Evolutionary conservation across 2,888 invertebrate genomes (phyloP).

Genomic region (Machimus rusticus): DNA sequence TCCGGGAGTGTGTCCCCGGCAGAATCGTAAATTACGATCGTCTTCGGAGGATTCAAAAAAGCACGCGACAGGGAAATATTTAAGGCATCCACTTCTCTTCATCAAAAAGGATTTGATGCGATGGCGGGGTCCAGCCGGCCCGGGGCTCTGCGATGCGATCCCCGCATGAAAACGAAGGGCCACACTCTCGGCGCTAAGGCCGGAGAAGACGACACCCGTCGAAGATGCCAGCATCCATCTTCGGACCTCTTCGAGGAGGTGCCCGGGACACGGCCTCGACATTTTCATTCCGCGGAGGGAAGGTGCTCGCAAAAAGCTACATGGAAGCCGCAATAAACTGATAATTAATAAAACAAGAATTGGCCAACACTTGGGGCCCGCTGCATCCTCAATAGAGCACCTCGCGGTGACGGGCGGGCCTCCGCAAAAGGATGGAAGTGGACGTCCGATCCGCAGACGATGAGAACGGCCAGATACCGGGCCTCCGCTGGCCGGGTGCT

Average conservation of each 20-base stretch:
- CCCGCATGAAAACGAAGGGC: slow-evolving; percentile 4
- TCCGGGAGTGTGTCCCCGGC: background rate
- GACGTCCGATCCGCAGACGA: slow-evolving; percentile 48
- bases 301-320: slow-evolving; percentile 26
- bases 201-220: slow-evolving; percentile 3
- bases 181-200: slow-evolving; percentile 37
- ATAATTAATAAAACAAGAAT: slow-evolving; percentile 58
- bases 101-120: slow-evolving; percentile 26
- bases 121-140: background rate
- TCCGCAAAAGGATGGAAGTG: slow-evolving; percentile 42
- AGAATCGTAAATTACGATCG: slow-evolving; percentile 34
- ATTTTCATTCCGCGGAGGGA: background rate
- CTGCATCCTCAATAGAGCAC: slow-evolving; percentile 53
- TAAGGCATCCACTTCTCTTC: slow-evolving; percentile 20
- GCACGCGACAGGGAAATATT: slow-evolving; percentile 35
- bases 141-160: background rate
- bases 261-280: background rate
- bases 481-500: background rate
- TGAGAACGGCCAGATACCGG: background rate
- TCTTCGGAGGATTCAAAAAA: slow-evolving; percentile 13
- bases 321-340: slow-evolving; percentile 54
- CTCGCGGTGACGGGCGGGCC: slow-evolving; percentile 22
- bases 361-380: slow-evolving; percentile 55
- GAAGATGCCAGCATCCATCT: background rate
- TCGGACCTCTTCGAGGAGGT: background rate